Evolutionary conservation across 92 coral and sea anemone species (phyloP), one percentile per base, ranked within the genome.

Genomic region (Porites rus): DNA sequence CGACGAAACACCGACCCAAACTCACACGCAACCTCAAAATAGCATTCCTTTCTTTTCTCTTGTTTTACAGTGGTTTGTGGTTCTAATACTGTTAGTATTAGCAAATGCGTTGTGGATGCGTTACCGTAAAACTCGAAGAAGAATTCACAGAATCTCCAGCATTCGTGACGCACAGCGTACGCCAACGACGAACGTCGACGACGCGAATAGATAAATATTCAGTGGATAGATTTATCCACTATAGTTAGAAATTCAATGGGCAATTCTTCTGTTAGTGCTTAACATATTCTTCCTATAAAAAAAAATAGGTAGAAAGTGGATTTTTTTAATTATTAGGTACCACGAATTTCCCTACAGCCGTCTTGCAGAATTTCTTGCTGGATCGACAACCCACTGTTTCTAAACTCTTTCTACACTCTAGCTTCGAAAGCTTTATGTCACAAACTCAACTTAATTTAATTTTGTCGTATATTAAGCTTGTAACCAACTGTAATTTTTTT

Each of bases 41-140:
- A 56, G 13, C 16, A 10, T 14, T 11, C 61, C 16, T 10, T 56
- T 56, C 61, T 56, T 56, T 8, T 10, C 11, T 56, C 3, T 56
- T 56, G 61, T 56, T 62, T 85, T 85, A 51, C 90, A 94, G 98
- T 94, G 98, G 98, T 46, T 78, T 51, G 78, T 85, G 10, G 75
- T 93, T 11, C 51, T 94, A 25, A 20, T 86, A 6, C 38, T 79
- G 14, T 80, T 94, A 67, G 50, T 94, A 7, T 10, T 89, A 31
- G 67, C 60, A 2, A 94, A 94, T 71, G 22, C 22, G 10, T 72
- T 71, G 25, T 94, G 98, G 98, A 85, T 92, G 85, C 69, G 43
- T 43, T 91, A 90, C 81, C 89, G 94, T 21, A 84, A 93, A 51
- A 68, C 91, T 60, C 91, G 83, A 52, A 46, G 76, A 18, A n/a